Evolutionary conservation across 2,797 vertebrate genomes (phyloP).

Genomic region (Melopsittacus undulatus): DNA sequence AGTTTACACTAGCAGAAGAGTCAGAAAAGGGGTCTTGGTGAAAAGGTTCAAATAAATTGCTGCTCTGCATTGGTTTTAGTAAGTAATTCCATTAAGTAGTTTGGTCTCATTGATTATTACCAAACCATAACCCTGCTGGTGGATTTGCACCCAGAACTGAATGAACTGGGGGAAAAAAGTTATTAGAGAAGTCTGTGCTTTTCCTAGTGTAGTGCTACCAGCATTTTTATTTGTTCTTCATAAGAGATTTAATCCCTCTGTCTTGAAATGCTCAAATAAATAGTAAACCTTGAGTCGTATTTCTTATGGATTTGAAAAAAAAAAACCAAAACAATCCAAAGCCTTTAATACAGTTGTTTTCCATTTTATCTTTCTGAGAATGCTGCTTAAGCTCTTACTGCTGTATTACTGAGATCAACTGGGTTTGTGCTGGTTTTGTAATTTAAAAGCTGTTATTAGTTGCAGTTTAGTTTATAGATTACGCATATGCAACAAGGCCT

Average conservation of each 20-base stretch:
- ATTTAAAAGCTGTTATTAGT: neutral
- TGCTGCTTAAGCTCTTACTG: neutral
- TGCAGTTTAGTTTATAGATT: neutral
- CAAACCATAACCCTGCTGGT: neutral
- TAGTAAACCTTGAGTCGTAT: neutral
- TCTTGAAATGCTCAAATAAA: neutral
- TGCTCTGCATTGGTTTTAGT: neutral
- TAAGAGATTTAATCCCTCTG: neutral
- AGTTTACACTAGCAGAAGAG: neutral
- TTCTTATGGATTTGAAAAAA: constrained; percentile 3
- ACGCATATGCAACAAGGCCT: neutral
- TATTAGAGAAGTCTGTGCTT: neutral
- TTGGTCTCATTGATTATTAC: neutral
- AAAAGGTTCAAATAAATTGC: neutral
- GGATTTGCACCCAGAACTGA: neutral
- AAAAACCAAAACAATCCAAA: neutral
- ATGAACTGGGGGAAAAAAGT: rapidly evolving
- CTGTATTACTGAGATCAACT: neutral
- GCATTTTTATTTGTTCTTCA: neutral
- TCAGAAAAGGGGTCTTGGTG: neutral
- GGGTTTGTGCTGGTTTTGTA: neutral
- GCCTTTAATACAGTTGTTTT: neutral
- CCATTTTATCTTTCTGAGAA: neutral
- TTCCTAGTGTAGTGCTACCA: neutral
- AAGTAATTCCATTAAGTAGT: neutral